These are phyloP conservation scores for Gasteruption jaculator DNA, from an alignment of 2,888 invertebrate species.

Conservation along the genomic window DNA sequence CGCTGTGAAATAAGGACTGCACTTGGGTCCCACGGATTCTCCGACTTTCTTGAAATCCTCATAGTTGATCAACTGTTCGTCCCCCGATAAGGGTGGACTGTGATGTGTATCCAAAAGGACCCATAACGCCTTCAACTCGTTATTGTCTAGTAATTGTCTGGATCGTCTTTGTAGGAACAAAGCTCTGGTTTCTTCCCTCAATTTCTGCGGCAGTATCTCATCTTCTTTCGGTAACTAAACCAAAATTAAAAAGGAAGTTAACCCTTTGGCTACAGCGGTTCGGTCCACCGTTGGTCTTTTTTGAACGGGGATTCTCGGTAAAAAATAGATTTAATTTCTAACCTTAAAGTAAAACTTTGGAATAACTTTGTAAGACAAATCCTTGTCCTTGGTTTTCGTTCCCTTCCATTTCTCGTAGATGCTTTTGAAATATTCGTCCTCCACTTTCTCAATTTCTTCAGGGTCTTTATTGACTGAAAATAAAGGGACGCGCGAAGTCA, in stretches of 20 bases:
- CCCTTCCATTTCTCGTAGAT: slow-evolving; percentile 55
- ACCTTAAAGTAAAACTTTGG: slow-evolving; percentile 72
- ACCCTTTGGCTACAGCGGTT: neutral
- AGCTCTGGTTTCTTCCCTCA: slow-evolving; percentile 85
- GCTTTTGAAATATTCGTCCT: slow-evolving; percentile 57
- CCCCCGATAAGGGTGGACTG: slow-evolving; percentile 66
- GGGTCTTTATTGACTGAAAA: slow-evolving; percentile 24
- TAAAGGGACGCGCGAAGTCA: slow-evolving; percentile 8
- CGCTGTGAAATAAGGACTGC: slow-evolving; percentile 75
- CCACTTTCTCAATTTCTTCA: slow-evolving; percentile 38
- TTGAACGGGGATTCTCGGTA: neutral
- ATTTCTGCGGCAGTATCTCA: slow-evolving; percentile 72
- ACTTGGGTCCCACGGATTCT: slow-evolving; percentile 70
- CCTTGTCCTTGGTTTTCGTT: slow-evolving; percentile 51
- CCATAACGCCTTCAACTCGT: slow-evolving; percentile 84
- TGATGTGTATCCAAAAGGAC: slow-evolving; percentile 76
- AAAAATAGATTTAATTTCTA: slow-evolving; percentile 11
- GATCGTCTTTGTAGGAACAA: slow-evolving; percentile 83
- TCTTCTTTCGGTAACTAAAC: slow-evolving; percentile 66
- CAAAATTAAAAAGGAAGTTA: neutral
- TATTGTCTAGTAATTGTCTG: slow-evolving; percentile 78
- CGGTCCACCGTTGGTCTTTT: too few relatives aligned
- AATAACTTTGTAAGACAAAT: slow-evolving; percentile 59
- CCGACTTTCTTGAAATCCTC: slow-evolving; percentile 78
- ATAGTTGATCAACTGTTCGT: slow-evolving; percentile 83